These are phyloP conservation scores for Acanthacorydalis orientalis DNA, from an alignment of 2,888 invertebrate species.

Conservation along the genomic window DNA sequence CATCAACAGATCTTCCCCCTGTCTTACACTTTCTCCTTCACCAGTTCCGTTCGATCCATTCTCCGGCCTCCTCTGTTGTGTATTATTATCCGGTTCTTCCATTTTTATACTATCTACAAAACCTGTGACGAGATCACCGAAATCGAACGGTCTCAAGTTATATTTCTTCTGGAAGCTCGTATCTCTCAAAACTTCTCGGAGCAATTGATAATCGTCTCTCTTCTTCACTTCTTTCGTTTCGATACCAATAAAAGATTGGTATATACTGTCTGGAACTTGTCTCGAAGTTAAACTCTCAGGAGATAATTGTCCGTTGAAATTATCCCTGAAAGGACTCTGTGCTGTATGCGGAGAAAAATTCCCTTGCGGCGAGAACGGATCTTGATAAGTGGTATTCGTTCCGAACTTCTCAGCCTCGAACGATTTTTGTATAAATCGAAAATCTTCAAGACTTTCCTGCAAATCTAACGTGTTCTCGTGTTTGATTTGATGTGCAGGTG, in stretches of 20 bases:
- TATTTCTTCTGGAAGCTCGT: conserved; percentile 72
- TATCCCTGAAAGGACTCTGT: background rate
- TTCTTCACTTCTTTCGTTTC: conserved; percentile 17
- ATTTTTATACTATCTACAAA: conserved; percentile 38
- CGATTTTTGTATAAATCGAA: conserved; percentile 31
- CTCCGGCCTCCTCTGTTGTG: background rate
- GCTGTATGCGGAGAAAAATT: background rate
- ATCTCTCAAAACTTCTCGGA: conserved; percentile 67
- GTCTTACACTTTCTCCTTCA: conserved; percentile 8
- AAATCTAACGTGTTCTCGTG: conserved; percentile 46
- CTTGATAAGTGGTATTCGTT: background rate
- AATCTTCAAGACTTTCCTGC: conserved; percentile 38
- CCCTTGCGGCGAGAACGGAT: conserved; percentile 7
- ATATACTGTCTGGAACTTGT: conserved; percentile 13
- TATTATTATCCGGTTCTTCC: conserved; percentile 41
- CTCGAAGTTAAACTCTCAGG: background rate
- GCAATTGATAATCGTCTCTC: conserved; percentile 52
- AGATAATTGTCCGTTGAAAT: background rate
- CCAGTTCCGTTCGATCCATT: background rate
- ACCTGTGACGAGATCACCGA: conserved; percentile 30
- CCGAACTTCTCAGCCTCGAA: conserved; percentile 5
- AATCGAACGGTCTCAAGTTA: conserved; percentile 64
- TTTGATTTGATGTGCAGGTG: conserved; percentile 20
- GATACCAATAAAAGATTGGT: background rate
- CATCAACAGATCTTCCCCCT: conserved; percentile 26